phyloP scores from a whole-genome alignment of 2,113 vertebrate species.

The Mormyrus iriodes region DNA sequence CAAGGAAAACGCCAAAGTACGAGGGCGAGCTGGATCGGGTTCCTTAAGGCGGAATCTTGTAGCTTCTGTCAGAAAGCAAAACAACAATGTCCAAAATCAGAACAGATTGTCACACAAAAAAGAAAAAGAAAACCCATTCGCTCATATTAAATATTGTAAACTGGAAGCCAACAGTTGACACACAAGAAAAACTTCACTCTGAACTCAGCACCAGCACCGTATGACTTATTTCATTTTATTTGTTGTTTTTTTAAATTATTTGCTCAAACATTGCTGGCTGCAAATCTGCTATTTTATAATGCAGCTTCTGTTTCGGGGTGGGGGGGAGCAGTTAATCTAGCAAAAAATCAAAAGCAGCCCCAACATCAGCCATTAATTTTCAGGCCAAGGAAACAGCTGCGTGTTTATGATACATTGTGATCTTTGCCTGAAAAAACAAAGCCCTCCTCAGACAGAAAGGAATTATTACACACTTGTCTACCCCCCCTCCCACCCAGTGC shows the following conservation, averaged over 20 bases:
- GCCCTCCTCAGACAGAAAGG: background rate
- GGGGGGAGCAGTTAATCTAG: background rate
- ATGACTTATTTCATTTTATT: background rate
- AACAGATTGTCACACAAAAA: background rate
- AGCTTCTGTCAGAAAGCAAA: background rate
- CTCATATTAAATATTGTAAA: background rate
- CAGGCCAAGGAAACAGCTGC: background rate
- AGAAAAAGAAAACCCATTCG: background rate
- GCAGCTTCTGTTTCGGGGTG: background rate
- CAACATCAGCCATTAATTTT: background rate
- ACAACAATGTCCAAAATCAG: background rate
- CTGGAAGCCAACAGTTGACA: background rate
- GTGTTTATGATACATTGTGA: background rate
- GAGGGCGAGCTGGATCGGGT: background rate
- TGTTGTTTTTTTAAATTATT: background rate
- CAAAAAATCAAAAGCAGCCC: slow-evolving; percentile 6
- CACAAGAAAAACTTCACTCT: background rate
- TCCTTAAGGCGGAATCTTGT: background rate
- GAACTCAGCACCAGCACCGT: background rate
- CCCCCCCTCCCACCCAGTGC: background rate
- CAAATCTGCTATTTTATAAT: background rate
- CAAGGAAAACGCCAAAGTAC: background rate
- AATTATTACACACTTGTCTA: background rate
- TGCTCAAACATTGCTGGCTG: background rate
- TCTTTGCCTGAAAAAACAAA: background rate